Conservation (phyloP, 1,140 invertebrate species). For the Whitmania pigra region DNA sequence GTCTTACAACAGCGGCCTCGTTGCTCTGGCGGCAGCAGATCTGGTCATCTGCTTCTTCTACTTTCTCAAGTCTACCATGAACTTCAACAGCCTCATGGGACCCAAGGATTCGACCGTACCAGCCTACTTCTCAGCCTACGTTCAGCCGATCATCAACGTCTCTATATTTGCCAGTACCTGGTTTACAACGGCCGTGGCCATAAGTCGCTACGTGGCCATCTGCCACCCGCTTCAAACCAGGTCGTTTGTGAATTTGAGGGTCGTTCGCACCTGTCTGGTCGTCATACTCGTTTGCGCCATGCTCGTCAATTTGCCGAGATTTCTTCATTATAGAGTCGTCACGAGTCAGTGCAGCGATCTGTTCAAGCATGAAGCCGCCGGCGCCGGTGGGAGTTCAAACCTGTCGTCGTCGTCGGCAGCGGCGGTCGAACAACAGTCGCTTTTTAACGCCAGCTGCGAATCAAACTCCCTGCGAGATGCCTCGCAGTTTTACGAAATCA, state of each 20-base stretch:
- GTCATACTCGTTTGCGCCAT: constrained; percentile 33
- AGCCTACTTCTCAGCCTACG: constrained; percentile 33
- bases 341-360: constrained; percentile 25
- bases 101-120: constrained; percentile 24
- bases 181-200: constrained; percentile 39
- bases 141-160: constrained; percentile 34
- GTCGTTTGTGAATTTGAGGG: constrained; percentile 33
- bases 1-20: constrained; percentile 38
- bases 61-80: constrained; percentile 3
- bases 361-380: neutral
- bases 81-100: neutral
- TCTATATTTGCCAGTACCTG: constrained; percentile 39
- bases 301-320: constrained; percentile 36
- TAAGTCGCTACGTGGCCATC: constrained; percentile 39
- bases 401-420: too few relatives aligned
- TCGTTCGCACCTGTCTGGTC: constrained; percentile 33
- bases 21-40: constrained; percentile 37
- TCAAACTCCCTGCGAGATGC: too few relatives aligned
- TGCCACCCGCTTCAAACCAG: constrained; percentile 38
- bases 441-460: too few relatives aligned
- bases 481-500: neutral
- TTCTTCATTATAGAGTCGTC: constrained; percentile 34
- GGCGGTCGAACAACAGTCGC: too few relatives aligned
- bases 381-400: too few relatives aligned
- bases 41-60: constrained; percentile 36